phyloP scores from a whole-genome alignment of 2,888 invertebrate species.

The Nomada flava region DNA sequence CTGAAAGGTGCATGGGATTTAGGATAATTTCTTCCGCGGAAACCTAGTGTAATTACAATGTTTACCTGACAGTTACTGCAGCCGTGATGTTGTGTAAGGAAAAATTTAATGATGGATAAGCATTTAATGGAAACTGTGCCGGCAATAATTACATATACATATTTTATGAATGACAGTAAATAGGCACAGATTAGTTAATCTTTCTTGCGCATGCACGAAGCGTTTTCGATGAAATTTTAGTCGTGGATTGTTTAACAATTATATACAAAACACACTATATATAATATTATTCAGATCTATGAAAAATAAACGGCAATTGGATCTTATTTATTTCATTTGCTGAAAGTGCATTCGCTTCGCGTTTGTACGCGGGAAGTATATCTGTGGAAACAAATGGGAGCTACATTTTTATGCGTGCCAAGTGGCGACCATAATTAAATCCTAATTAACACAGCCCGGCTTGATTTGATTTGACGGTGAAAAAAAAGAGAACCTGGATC shows the following conservation, averaged over 20 bases:
- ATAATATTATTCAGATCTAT: background rate
- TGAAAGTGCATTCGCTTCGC: background rate
- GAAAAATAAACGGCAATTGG: background rate
- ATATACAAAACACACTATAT: background rate
- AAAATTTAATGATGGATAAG: slow-evolving; percentile 26
- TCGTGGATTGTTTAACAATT: background rate
- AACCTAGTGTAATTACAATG: slow-evolving; percentile 14
- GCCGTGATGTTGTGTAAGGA: slow-evolving; percentile 47
- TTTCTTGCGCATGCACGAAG: background rate
- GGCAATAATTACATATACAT: slow-evolving; percentile 23
- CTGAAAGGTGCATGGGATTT: background rate
- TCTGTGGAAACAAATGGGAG: slow-evolving; percentile 17
- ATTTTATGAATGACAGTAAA: slow-evolving; percentile 2
- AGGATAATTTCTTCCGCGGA: slow-evolving; percentile 24
- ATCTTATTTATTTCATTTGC: background rate
- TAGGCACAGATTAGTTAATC: background rate
- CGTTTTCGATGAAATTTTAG: background rate
- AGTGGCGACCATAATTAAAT: slow-evolving; percentile 41
- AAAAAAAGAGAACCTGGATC: slow-evolving; percentile 30
- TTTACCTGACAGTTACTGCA: slow-evolving; percentile 30
- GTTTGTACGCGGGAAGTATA: background rate
- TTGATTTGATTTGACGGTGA: slow-evolving; percentile 32
- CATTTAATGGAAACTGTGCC: slow-evolving; percentile 57
- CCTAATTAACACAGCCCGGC: slow-evolving; percentile 32
- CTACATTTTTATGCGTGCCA: slow-evolving; percentile 27